These are phyloP conservation scores for Saxidomus purpurata DNA, from an alignment of 1,140 invertebrate species.

Conservation along the genomic window DNA sequence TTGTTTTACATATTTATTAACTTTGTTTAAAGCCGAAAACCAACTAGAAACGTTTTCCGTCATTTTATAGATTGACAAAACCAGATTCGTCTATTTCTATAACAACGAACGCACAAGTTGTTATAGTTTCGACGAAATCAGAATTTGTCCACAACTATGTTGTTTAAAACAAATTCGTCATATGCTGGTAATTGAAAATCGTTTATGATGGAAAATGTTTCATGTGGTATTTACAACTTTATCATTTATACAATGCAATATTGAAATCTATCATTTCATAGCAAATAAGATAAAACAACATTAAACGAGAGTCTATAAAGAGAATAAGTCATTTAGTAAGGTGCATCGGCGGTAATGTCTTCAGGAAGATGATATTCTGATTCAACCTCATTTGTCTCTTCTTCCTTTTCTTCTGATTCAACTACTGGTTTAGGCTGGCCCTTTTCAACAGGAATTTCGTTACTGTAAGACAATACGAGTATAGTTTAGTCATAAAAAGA, in stretches of 20 bases:
- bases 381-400: background rate
- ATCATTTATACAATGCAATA: too few species aligned
- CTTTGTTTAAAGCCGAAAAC: background rate
- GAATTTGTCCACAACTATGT: slow-evolving; percentile 2
- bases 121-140: slow-evolving; percentile 13
- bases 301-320: too few species aligned
- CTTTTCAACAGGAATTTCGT: background rate
- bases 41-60: background rate
- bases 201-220: background rate
- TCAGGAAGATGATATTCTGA: background rate
- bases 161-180: slow-evolving; percentile 13
- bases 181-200: background rate
- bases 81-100: slow-evolving; percentile 10
- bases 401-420: background rate
- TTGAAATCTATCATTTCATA: too few species aligned
- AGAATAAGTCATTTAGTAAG: too few species aligned
- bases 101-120: slow-evolving; percentile 34
- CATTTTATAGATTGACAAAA: background rate
- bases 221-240: background rate
- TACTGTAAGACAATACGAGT: background rate
- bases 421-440: background rate
- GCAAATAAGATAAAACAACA: too few species aligned
- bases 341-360: too few species aligned
- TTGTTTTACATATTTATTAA: background rate
- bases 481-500: background rate